These are phyloP conservation scores for Limanda limanda DNA, from an alignment of 2,113 vertebrate species.

Conservation along the genomic window DNA sequence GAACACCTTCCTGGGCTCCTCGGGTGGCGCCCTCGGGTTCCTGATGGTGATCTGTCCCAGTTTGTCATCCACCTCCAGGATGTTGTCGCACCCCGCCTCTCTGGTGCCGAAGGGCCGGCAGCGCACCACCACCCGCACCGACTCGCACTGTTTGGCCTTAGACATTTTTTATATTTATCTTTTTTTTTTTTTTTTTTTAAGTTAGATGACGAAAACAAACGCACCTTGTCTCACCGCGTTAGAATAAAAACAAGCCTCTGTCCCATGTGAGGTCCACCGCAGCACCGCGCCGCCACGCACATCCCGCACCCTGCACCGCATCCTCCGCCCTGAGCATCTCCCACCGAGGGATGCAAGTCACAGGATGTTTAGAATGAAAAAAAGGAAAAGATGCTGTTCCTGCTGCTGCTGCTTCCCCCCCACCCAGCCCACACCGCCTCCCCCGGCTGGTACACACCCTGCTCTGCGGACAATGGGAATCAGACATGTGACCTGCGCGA, in stretches of 20 bases:
- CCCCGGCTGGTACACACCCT: conserved; percentile 72
- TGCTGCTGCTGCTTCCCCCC: too few species aligned
- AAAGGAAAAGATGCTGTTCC: neutral
- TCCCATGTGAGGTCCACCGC: neutral
- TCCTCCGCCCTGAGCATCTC: conserved; percentile 56
- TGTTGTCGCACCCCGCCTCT: conserved; percentile 86
- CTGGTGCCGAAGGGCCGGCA: conserved; percentile 90
- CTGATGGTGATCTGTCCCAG: conserved; percentile 93
- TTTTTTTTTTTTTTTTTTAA: neutral
- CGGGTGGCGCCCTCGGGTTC: conserved; percentile 87
- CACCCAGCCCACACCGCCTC: conserved; percentile 44
- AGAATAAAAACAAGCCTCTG: neutral
- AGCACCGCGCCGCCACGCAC: too few species aligned
- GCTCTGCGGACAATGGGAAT: conserved; percentile 76
- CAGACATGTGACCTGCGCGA: conserved; percentile 67
- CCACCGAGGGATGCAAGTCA: conserved; percentile 11
- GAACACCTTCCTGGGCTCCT: conserved; percentile 92
- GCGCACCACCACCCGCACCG: conserved; percentile 94
- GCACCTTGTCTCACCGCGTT: neutral
- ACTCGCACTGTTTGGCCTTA: conserved; percentile 85
- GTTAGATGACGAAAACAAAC: neutral
- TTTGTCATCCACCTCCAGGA: conserved; percentile 89
- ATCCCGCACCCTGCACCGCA: too few species aligned
- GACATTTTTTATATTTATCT: conserved; percentile 66
- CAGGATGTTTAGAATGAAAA: neutral